Percentiles rank a stretch among this genome's conserved stretches.
phyloP scores from a whole-genome alignment of 2,888 invertebrate genomes.

The Temnothorax unifasciatus region DNA sequence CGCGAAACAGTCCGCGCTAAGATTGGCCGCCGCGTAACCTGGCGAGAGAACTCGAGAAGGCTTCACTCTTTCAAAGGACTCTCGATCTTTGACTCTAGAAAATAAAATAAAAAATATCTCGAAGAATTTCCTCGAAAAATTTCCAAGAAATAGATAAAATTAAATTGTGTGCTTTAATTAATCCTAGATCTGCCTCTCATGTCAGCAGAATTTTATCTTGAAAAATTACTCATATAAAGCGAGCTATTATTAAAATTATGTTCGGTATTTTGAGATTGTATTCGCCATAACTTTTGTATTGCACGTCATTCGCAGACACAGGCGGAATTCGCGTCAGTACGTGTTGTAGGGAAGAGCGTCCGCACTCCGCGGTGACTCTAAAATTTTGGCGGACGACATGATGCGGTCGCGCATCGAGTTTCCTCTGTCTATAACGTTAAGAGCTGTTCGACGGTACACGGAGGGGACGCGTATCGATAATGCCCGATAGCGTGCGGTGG shows the following conservation, averaged over 20 bases:
- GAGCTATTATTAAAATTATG: not conserved
- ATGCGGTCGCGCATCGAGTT: constrained; percentile 54
- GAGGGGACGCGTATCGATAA: constrained; percentile 54
- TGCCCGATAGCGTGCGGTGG: constrained; percentile 54
- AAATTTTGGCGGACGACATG: constrained; percentile 40
- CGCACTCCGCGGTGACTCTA: constrained; percentile 23
- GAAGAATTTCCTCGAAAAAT: not conserved
- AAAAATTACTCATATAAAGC: not conserved
- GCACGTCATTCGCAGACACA: not conserved
- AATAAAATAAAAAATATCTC: not conserved
- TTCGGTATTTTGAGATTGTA: not conserved
- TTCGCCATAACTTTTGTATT: constrained; percentile 6
- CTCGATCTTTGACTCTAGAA: not conserved
- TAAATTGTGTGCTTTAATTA: not conserved
- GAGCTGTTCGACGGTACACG: constrained; percentile 45
- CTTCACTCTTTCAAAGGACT: not conserved
- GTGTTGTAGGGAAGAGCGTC: not conserved
- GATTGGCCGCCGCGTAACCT: not conserved
- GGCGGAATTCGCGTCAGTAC: not conserved
- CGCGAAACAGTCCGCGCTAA: not conserved
- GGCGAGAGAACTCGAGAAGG: not conserved
- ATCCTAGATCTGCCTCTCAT: not conserved
- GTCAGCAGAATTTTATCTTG: not conserved
- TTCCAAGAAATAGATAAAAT: not conserved
- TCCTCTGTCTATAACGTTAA: constrained; percentile 56